Conservation (phyloP, 1,140 invertebrate species). For the Achatina immaculata region DNA sequence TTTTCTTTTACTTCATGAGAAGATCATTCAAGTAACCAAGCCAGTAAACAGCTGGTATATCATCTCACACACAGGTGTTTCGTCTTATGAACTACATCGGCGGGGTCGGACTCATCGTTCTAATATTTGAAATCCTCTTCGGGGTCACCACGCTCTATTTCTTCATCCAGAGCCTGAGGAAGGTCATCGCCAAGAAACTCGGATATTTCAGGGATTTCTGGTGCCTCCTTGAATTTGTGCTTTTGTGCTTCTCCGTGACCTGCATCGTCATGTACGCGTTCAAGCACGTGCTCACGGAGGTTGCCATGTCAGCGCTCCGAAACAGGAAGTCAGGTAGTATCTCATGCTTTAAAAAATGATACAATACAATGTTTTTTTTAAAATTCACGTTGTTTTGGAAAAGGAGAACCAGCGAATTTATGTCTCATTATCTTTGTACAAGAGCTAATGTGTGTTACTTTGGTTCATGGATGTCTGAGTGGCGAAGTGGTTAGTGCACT, state of each 20-base stretch:
- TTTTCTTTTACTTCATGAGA: no score
- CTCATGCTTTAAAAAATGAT: no score
- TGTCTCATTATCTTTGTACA: no score
- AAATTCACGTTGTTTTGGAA: neutral
- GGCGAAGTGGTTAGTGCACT: no score
- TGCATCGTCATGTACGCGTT: constrained; percentile 72
- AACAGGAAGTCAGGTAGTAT: constrained; percentile 65
- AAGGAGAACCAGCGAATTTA: no score
- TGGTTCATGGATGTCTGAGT: no score
- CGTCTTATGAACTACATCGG: constrained; percentile 69
- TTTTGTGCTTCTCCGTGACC: constrained; percentile 69
- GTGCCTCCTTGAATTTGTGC: constrained; percentile 72
- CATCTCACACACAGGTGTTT: constrained; percentile 60
- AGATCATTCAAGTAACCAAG: no score
- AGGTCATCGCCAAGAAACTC: constrained; percentile 64
- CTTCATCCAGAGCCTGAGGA: constrained; percentile 61
- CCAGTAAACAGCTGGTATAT: no score
- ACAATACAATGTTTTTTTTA: neutral
- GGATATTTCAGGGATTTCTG: constrained; percentile 73
- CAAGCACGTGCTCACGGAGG: constrained; percentile 69
- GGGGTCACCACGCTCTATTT: constrained; percentile 67
- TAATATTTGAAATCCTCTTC: constrained; percentile 68
- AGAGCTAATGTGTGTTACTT: no score
- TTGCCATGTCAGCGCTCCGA: constrained; percentile 69
- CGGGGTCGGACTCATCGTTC: constrained; percentile 66